Percentiles rank a stretch among this genome's conserved stretches.
These are phyloP conservation scores for Onthophagus sagittarius DNA, from an alignment of 2,888 invertebrate species.

Conservation along the genomic window DNA sequence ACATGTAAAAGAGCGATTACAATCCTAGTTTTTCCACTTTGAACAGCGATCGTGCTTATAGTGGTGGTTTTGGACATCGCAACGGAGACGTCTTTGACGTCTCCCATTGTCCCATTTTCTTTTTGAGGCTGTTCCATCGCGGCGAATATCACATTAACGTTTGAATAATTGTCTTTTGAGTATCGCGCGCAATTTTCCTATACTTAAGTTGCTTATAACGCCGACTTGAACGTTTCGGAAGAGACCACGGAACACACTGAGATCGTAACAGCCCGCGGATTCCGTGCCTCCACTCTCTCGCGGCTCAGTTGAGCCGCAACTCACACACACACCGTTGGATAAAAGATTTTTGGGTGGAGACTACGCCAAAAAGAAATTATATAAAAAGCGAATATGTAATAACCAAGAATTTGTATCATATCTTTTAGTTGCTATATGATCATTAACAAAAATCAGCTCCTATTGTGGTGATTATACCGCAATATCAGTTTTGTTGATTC, in stretches of 20 bases:
- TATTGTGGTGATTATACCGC: too few relatives aligned
- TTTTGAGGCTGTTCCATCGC: slow-evolving; percentile 32
- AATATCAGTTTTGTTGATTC: too few relatives aligned
- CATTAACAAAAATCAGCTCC: too few relatives aligned
- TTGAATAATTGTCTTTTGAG: not conserved
- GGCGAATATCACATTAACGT: not conserved
- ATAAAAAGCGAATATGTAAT: not conserved
- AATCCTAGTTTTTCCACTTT: slow-evolving; percentile 79
- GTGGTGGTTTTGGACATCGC: slow-evolving; percentile 65
- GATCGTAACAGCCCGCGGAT: not conserved
- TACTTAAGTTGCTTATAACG: not conserved
- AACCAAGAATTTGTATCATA: not conserved
- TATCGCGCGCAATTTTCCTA: not conserved
- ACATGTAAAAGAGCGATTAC: slow-evolving; percentile 87
- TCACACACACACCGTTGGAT: not conserved
- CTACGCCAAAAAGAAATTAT: not conserved
- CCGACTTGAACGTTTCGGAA: not conserved
- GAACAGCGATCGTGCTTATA: slow-evolving; percentile 86
- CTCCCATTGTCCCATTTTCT: slow-evolving; percentile 7
- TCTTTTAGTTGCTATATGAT: too few relatives aligned
- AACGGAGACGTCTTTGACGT: not conserved
- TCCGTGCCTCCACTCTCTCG: not conserved
- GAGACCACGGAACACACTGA: not conserved
- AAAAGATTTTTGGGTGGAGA: not conserved
- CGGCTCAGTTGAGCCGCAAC: not conserved